Conservation (phyloP, 2,113 vertebrate genomes). For the Setophaga kirtlandii region DNA sequence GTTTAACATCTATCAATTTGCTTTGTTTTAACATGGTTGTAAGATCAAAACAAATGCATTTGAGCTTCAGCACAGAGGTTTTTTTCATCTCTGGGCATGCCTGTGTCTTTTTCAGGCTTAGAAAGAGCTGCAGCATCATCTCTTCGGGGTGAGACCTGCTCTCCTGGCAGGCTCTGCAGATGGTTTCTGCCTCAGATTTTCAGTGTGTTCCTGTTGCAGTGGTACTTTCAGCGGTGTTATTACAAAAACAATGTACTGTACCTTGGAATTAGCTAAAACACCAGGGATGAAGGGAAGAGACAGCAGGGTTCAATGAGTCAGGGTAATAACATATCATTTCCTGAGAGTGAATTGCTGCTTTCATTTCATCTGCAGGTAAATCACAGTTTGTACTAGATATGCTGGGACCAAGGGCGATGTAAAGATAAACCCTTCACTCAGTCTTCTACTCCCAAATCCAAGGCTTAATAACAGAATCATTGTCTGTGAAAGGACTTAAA, state of each 20-base stretch:
- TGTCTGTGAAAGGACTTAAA: constrained; percentile 8
- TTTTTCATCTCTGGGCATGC: not conserved
- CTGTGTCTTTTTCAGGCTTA: not conserved
- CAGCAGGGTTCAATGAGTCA: not conserved
- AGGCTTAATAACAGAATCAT: not conserved
- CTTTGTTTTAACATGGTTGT: not conserved
- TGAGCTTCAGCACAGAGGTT: not conserved
- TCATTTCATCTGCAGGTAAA: constrained; percentile 5
- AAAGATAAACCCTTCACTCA: constrained; percentile 34
- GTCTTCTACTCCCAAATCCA: not conserved
- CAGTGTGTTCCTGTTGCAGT: not conserved
- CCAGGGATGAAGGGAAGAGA: not conserved
- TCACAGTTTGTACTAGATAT: not conserved
- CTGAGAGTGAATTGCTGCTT: constrained; percentile 21
- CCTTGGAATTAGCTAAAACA: not conserved
- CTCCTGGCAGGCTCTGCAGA: not conserved
- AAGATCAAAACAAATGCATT: not conserved
- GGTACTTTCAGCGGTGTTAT: not conserved
- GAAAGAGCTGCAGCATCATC: not conserved
- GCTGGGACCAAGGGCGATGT: not conserved
- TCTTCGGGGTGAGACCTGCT: not conserved
- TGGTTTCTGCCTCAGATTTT: not conserved
- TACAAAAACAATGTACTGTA: not conserved
- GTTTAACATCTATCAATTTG: not conserved
- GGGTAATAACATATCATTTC: constrained; percentile 4